Base-by-base conservation (phyloP, 2,113 vertebrate species). In the Daubentonia madagascariensis region DNA sequence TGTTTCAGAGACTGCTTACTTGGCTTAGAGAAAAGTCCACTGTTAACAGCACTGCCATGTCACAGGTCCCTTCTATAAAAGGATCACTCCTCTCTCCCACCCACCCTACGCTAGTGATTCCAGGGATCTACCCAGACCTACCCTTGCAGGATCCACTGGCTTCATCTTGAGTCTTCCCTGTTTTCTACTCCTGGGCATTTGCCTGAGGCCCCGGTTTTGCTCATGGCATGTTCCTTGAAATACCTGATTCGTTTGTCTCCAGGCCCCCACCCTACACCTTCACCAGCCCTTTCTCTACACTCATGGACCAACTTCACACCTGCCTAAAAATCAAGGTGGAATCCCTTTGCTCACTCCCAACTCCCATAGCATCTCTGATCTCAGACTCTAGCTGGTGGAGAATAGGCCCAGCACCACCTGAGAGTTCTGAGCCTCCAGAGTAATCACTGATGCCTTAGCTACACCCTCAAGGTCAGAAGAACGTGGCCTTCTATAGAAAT, bases 381-480 rank as follows among this genome's bases (percentile, higher is more conserved):
- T 40, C 65, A 93, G 32, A 43, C 37, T 86, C 25, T 35, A 73
- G 22, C 54, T 17, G 0, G 16, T 30, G 2, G 1, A 75, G 40
- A 54, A 50, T 16, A 86, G 30, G 2, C 5, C 52, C 43, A 52
- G 68, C 17, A 83, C n/a, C 20, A 28, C 52, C 61, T 68, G 16
- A 63, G 52, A 79, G 18, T 92, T 85, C 65, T 85, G 72, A 73
- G 40, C 45, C 40, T 67, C 9, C 9, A 20, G 72, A 28, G 10
- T 52, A 88, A 45, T 3, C 72, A 9, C 63, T 54, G 28, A 45
- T 85, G 5, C 28, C 35, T 88, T 73, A 37, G 6, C 37, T 67
- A 9, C 28, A 68, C 52, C 37, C 50, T 85, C 65, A 43, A 96
- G 75, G n/a, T 97, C 50, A 93, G 54, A 80, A 57, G 75, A 93